Base-by-base conservation (phyloP, 1,140 invertebrate species). In the Sweltsa coloradensis region DNA sequence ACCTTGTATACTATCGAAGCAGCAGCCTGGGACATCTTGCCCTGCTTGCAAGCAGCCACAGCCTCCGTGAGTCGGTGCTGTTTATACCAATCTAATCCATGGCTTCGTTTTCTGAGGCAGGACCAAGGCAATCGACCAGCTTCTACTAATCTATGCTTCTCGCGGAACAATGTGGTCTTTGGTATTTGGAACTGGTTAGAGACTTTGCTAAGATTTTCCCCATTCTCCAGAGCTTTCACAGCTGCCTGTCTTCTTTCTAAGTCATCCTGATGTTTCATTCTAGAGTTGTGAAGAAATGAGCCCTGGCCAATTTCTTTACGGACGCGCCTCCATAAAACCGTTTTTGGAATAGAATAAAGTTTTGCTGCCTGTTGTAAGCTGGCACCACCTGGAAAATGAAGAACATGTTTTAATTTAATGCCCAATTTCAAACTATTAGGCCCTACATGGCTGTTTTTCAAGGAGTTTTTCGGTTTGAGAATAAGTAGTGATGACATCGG, bases 321-420 rank as follows among this genome's bases (percentile, higher is more conserved):
- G 40, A 76, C 73, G 43, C 73, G 59, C 45, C 74, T 60, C 74
- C 74, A 77, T 18, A 77, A 56, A 3, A 77, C 74, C 9, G 74
- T 77, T 59, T 77, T 77, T 11, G 74, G 74, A 53, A 77, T 74
- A 41, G 67, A 64, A 47, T 59, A 75, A 46, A 68, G 66, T 54
- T 67, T 65, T 21, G 68, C 61, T 18, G 70, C 67, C 44, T 66
- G 60, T 51, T 70, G 67, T 22, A 71, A 57, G 47, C 68, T 71
- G 13, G 66, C 60, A 31, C 70, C 69, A 41, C 52, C 67, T 70
- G 42, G 11, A 44, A 47, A 57, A 42, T 21, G 7, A 37, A 9
- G n/a, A 40, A 9, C 11, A 13, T 40, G 11, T 40, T 19, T 40
- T 40, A 11, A 40, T 40, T 40, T n/a, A n/a, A n/a, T n/a, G n/a